phyloP scores from a whole-genome alignment of 2,888 invertebrate genomes.

The Uloborus plumipes region DNA sequence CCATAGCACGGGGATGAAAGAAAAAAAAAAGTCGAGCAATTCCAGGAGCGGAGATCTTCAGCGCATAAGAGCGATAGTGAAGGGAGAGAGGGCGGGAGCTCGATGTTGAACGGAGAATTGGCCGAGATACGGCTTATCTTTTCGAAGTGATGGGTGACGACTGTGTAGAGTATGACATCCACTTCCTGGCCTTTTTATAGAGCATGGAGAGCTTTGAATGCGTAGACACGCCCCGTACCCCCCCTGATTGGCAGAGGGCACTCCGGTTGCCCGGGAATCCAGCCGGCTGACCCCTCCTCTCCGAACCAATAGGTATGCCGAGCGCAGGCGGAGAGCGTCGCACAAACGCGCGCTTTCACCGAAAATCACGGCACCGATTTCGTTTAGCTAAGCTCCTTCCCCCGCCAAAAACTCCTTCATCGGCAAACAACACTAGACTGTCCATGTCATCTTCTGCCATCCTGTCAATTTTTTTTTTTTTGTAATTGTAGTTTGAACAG shows the following conservation, averaged over 20 bases:
- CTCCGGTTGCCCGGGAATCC: constrained; percentile 23
- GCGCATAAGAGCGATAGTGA: neutral
- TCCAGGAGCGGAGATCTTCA: neutral
- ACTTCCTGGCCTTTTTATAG: constrained; percentile 52
- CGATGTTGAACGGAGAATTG: constrained; percentile 12
- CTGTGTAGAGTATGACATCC: constrained; percentile 33
- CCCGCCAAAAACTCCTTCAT: neutral
- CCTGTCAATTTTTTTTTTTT: too few relatives aligned
- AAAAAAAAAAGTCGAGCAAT: neutral
- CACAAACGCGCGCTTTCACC: constrained; percentile 20
- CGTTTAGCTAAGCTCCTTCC: neutral
- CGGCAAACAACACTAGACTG: too few relatives aligned
- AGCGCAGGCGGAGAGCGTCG: too few relatives aligned
- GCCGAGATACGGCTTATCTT: constrained; percentile 28
- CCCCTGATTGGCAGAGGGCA: constrained; percentile 61
- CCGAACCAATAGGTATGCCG: constrained; percentile 15
- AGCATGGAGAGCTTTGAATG: constrained; percentile 7
- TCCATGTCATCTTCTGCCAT: too few relatives aligned
- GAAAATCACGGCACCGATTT: constrained; percentile 5
- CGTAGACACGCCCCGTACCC: constrained; percentile 45
- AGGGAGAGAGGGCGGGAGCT: constrained; percentile 6
- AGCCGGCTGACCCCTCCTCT: constrained; percentile 54
- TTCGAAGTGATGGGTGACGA: constrained; percentile 28
- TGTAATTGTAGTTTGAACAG: too few relatives aligned
- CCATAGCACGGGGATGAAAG: neutral